Conservation (phyloP, 2,113 vertebrate genomes). For the Antechinus stuartii region DNA sequence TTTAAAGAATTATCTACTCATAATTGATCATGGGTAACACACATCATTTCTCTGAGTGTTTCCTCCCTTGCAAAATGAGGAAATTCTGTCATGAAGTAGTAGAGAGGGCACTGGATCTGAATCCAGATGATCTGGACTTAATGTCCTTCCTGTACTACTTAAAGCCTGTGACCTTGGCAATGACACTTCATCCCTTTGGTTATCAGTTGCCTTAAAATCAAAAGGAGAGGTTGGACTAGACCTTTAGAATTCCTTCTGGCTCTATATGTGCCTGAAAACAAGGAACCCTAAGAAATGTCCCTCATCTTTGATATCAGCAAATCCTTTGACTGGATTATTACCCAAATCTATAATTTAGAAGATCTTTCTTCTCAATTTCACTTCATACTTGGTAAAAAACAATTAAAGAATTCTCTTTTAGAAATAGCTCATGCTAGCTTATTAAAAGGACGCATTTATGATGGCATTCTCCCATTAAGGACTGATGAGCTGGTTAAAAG, state of each 20-base stretch:
- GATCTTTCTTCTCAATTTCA: slow-evolving; percentile 38
- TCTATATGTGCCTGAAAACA: background rate
- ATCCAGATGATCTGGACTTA: background rate
- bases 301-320: background rate
- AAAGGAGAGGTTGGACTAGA: background rate
- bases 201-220: background rate
- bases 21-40: background rate
- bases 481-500: slow-evolving; percentile 55
- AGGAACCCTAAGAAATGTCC: background rate
- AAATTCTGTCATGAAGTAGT: background rate
- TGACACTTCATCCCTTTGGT: background rate
- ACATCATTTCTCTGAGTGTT: background rate
- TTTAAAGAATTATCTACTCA: background rate
- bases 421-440: slow-evolving; percentile 25
- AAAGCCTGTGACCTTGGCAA: background rate
- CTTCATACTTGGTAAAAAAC: slow-evolving; percentile 34
- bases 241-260: background rate
- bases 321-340: background rate
- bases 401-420: slow-evolving; percentile 26
- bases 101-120: background rate
- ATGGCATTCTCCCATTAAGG: slow-evolving; percentile 55
- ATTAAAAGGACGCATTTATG: slow-evolving; percentile 1
- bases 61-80: background rate
- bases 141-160: background rate
- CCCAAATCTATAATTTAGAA: slow-evolving; percentile 28